These are phyloP conservation scores for Meles meles DNA, from an alignment of 2,113 vertebrate genomes.

Conservation along the genomic window DNA sequence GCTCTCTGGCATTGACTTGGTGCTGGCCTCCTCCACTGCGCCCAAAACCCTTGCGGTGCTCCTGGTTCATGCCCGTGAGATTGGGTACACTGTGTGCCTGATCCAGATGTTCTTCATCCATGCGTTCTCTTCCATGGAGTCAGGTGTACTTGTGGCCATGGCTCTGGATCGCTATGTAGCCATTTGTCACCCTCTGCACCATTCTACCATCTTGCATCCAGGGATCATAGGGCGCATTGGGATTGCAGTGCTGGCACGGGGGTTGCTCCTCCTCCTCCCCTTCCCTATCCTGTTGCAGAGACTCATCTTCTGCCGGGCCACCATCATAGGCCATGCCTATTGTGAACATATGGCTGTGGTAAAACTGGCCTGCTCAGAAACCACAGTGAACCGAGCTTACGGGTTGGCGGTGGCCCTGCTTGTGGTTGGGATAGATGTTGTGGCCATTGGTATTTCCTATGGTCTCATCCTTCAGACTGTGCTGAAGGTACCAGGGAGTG, in stretches of 20 bases:
- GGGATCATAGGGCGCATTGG: slow-evolving; percentile 28
- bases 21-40: slow-evolving; percentile 63
- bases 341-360: slow-evolving; percentile 74
- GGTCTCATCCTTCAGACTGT: slow-evolving; percentile 58
- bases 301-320: slow-evolving; percentile 56
- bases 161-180: slow-evolving; percentile 66
- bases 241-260: slow-evolving; percentile 30
- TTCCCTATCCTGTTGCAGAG: slow-evolving; percentile 53
- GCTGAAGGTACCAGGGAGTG: slow-evolving; percentile 40
- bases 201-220: slow-evolving; percentile 52
- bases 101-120: slow-evolving; percentile 71
- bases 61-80: slow-evolving; percentile 44
- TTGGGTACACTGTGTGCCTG: slow-evolving; percentile 52
- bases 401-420: slow-evolving; percentile 67
- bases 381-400: slow-evolving; percentile 56
- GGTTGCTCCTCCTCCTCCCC: slow-evolving; percentile 56
- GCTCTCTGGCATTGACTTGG: slow-evolving; percentile 61
- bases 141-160: slow-evolving; percentile 62
- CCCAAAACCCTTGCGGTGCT: slow-evolving; percentile 67
- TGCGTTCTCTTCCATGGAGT: slow-evolving; percentile 69
- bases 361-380: slow-evolving; percentile 68
- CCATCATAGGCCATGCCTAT: slow-evolving; percentile 48
- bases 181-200: slow-evolving; percentile 66
- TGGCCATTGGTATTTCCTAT: slow-evolving; percentile 66
- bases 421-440: slow-evolving; percentile 61